These are phyloP conservation scores for Aricia artaxerxes DNA, from an alignment of 2,888 invertebrate genomes.

Conservation along the genomic window DNA sequence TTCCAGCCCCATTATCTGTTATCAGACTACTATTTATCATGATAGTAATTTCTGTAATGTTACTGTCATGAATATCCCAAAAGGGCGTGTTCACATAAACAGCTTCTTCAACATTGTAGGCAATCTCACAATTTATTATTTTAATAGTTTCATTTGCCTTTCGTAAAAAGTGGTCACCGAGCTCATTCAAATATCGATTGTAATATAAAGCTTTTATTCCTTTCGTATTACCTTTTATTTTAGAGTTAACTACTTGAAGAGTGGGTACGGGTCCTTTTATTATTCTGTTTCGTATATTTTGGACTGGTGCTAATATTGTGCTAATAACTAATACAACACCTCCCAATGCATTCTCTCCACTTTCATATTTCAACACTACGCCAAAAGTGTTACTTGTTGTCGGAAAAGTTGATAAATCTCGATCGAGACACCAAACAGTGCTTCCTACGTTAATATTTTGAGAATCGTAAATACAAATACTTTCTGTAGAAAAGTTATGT, in stretches of 20 bases:
- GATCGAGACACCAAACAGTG: slow-evolving; percentile 87
- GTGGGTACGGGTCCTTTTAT: slow-evolving; percentile 90
- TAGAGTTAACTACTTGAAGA: slow-evolving; percentile 84
- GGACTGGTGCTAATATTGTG: slow-evolving; percentile 85
- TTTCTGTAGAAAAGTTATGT: slow-evolving; percentile 92
- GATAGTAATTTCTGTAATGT: slow-evolving; percentile 93
- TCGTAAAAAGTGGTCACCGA: slow-evolving; percentile 91
- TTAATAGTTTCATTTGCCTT: slow-evolving; percentile 94
- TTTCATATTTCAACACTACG: slow-evolving; percentile 88
- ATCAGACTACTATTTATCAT: slow-evolving; percentile 93
- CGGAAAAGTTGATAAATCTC: slow-evolving; percentile 95
- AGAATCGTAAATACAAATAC: slow-evolving; percentile 89
- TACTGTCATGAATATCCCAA: slow-evolving; percentile 91
- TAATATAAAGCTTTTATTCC: slow-evolving; percentile 93
- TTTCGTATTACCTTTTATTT: slow-evolving; percentile 89
- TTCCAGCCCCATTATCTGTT: slow-evolving; percentile 92
- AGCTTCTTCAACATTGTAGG: slow-evolving; percentile 89
- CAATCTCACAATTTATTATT: slow-evolving; percentile 89
- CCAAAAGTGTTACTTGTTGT: slow-evolving; percentile 91
- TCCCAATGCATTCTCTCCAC: slow-evolving; percentile 89
- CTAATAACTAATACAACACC: slow-evolving; percentile 90
- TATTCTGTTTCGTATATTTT: slow-evolving; percentile 86
- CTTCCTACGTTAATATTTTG: slow-evolving; percentile 83
- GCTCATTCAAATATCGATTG: slow-evolving; percentile 91
- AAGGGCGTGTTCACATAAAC: slow-evolving; percentile 90